Evolutionary conservation across 35 echinoderm and acorn worm genomes (phyloP).

Genomic region (Holothuria glaberrima): DNA sequence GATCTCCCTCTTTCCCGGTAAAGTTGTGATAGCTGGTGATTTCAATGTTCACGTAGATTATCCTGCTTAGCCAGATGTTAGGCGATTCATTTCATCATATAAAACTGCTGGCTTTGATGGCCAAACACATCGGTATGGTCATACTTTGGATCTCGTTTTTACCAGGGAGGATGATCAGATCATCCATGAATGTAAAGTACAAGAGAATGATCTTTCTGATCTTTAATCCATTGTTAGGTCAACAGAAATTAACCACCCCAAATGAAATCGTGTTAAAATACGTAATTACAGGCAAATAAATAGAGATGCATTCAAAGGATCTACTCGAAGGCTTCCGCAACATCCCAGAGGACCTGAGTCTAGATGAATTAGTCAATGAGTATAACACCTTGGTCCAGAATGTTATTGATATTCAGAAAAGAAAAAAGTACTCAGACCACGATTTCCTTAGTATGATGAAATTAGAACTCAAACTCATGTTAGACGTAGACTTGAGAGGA

Average conservation of each 20-base stretch:
- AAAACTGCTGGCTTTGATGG: slow-evolving; percentile 27
- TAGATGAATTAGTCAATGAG: not conserved
- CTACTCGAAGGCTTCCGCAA: not conserved
- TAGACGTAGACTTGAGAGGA: slow-evolving; percentile 7
- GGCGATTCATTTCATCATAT: slow-evolving; percentile 37
- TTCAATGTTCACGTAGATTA: slow-evolving; percentile 74
- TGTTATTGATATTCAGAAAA: not conserved
- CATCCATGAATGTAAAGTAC: not conserved
- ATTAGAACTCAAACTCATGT: not conserved
- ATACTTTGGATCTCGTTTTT: slow-evolving; percentile 10
- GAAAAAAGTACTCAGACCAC: not conserved
- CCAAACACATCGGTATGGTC: slow-evolving; percentile 27
- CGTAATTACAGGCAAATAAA: not conserved
- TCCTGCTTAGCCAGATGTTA: slow-evolving; percentile 45
- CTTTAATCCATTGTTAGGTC: slow-evolving; percentile 15
- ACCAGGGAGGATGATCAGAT: not conserved
- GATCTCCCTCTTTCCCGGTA: slow-evolving; percentile 1
- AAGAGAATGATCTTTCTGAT: slow-evolving; percentile 22
- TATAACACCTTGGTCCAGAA: not conserved
- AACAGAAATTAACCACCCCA: not conserved
- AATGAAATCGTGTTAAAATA: not conserved
- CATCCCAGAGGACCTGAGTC: not conserved
- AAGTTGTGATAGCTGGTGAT: slow-evolving; percentile 64
- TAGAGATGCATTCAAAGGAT: not conserved
- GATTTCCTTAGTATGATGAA: slow-evolving; percentile 11